These are phyloP conservation scores for Actias luna DNA, from an alignment of 2,888 invertebrate species.

Conservation along the genomic window DNA sequence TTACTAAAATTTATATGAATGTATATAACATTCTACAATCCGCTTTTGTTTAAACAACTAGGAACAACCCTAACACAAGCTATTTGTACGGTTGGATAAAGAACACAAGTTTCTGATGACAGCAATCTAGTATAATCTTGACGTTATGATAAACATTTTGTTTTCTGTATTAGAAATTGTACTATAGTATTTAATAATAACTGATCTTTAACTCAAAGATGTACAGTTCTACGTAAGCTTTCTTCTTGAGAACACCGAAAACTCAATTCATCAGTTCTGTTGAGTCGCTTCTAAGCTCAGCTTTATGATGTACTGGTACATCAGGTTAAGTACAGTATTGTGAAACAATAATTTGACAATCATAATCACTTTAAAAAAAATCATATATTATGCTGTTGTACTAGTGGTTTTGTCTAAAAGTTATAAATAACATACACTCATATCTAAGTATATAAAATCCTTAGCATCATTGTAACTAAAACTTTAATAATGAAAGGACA, in stretches of 20 bases:
- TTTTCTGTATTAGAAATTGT: background rate
- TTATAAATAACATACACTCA: too few species aligned
- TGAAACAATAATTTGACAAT: too few species aligned
- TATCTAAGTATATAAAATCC: too few species aligned
- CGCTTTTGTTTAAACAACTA: background rate
- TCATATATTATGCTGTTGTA: background rate
- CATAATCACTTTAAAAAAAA: too few species aligned
- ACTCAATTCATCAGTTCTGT: too few species aligned
- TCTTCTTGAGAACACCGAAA: background rate
- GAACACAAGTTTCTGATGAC: background rate
- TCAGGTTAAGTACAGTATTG: background rate
- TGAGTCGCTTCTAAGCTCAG: background rate
- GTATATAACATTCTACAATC: background rate
- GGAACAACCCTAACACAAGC: background rate
- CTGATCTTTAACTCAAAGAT: background rate
- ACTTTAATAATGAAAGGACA: too few species aligned
- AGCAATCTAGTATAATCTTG: background rate
- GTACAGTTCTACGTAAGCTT: background rate
- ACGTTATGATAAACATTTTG: background rate
- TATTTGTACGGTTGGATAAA: background rate
- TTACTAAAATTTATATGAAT: background rate
- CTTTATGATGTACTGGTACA: background rate
- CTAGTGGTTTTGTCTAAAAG: too few species aligned
- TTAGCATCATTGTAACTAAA: too few species aligned
- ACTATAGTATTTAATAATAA: background rate